Evolutionary conservation across 2,113 vertebrate genomes (phyloP), one percentile per base, ranked within the genome.

Genomic region (Tympanuchus pallidicinctus): DNA sequence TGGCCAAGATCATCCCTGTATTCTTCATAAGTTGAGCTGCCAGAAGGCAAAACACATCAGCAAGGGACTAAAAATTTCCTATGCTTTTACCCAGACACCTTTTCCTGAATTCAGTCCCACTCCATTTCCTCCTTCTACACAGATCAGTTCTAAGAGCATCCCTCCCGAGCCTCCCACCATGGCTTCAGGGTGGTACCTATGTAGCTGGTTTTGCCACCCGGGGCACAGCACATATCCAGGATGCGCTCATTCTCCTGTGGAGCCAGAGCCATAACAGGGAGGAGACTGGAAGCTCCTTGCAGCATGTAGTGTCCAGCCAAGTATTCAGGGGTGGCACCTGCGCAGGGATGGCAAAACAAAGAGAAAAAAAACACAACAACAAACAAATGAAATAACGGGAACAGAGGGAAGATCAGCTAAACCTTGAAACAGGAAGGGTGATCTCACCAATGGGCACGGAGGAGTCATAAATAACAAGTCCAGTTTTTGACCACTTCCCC

Each of bases 11-110:
- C 91, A 98, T 94, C 2, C 99, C 99, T 0, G 99, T 99, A 97
- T 99, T 99, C 97, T 98, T 99, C 99, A 99, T 99, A 40, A 99
- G 98, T 96, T 99, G 99, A 92, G 99, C 99, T 99, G 81, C 13
- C 89, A 13, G 67, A 57, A 50, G 47, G 47, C 13, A 88, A 42
- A 76, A 42, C 30, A 45, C 13, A 88, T 42, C 18, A 88, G 28
- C 61, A 52, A 74, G n/a, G 30, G 16, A 11, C 38, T 78, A 14
- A 86, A 83, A 72, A 47, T 4, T 11, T 36, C n/a, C 20, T 3
- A 9, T 1, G 0, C 40, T 38, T 48, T 38, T 47, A 14, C 13
- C 73, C 18, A 7, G 3, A 56, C 18, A 70, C 6, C 13, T 47
- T 67, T 45, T 45, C 50, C 47, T 0, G 0, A 54, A 13, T 20